Percentiles rank a stretch among this genome's conserved stretches.
phyloP scores from a whole-genome alignment of 2,113 vertebrate species.

The Cygnus buccinator region DNA sequence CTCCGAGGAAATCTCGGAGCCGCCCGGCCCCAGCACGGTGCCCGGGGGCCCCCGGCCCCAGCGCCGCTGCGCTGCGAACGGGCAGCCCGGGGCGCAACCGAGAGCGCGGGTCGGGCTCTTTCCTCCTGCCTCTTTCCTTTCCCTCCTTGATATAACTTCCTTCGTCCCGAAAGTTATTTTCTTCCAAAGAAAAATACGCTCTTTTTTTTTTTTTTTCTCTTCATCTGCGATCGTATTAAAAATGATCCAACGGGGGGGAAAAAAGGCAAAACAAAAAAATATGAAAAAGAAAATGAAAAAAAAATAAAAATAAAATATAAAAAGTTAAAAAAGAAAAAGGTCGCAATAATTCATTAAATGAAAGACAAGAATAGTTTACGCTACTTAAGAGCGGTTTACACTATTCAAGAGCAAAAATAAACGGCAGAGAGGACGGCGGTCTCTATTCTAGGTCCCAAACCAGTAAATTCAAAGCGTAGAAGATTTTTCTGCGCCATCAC shows the following conservation, averaged over 20 bases:
- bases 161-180: neutral
- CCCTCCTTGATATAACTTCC: neutral
- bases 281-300: neutral
- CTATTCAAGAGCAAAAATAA: conserved; percentile 34
- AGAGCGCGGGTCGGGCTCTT: neutral
- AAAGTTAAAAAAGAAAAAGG: neutral
- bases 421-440: neutral
- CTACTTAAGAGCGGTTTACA: conserved; percentile 20
- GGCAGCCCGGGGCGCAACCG: neutral
- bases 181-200: neutral
- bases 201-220: neutral
- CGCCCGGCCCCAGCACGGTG: neutral
- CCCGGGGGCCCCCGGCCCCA: neutral
- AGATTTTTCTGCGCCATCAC: neutral
- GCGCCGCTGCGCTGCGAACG: neutral
- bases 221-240: neutral
- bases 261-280: neutral
- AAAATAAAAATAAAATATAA: neutral
- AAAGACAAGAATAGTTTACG: neutral
- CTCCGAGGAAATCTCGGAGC: neutral
- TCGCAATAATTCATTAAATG: neutral
- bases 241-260: neutral
- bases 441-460: neutral
- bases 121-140: rapidly evolving
- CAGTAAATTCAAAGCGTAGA: neutral